Evolutionary conservation across 2,888 invertebrate genomes (phyloP).

Genomic region (Sesia apiformis): DNA sequence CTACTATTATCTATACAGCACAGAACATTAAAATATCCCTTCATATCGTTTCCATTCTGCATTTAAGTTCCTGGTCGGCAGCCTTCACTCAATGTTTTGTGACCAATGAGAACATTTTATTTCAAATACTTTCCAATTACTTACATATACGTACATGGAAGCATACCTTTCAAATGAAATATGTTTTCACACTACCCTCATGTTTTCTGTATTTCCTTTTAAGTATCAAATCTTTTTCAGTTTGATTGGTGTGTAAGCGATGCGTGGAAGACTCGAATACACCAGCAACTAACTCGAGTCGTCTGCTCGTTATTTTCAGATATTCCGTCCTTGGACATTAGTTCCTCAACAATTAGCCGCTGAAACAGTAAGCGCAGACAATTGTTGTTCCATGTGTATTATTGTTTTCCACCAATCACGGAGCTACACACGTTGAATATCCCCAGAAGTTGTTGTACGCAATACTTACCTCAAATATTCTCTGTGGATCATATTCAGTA

Average conservation of each 20-base stretch:
- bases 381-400: constrained; percentile 66
- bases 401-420: constrained; percentile 63
- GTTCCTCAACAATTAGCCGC: constrained; percentile 66
- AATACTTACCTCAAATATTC: background rate
- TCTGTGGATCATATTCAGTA: too few species aligned
- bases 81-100: too few species aligned
- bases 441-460: constrained; percentile 33
- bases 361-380: constrained; percentile 71
- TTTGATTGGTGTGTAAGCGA: constrained; percentile 7
- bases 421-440: constrained; percentile 41
- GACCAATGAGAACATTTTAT: too few species aligned
- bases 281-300: constrained; percentile 59
- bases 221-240: too few species aligned
- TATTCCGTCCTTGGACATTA: constrained; percentile 71
- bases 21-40: too few species aligned
- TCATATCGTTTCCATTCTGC: too few species aligned
- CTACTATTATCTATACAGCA: too few species aligned
- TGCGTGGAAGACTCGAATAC: constrained; percentile 41
- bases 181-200: background rate
- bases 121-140: too few species aligned
- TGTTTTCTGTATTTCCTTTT: background rate
- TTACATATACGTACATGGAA: too few species aligned
- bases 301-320: constrained; percentile 72
- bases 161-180: too few species aligned
- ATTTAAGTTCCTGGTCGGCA: too few species aligned